Evolutionary conservation across 2,888 invertebrate genomes (phyloP).

Genomic region (Protula sp.): DNA sequence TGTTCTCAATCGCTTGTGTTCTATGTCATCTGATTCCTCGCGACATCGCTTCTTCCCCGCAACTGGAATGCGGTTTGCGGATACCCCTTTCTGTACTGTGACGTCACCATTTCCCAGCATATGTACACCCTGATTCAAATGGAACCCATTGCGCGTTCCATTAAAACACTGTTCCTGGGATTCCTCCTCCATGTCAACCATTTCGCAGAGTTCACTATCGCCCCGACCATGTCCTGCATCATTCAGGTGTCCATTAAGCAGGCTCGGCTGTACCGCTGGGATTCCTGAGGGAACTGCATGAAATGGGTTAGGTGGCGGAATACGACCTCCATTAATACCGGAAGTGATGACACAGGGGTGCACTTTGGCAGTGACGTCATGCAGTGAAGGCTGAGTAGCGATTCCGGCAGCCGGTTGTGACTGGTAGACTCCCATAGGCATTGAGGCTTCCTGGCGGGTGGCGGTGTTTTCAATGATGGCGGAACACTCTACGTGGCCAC

Average conservation of each 20-base stretch:
- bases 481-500: conserved; percentile 34
- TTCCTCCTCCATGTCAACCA: conserved; percentile 21
- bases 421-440: neutral
- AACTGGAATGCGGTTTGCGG: conserved; percentile 21
- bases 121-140: no score
- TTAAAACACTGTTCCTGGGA: neutral
- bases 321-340: conserved; percentile 20
- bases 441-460: conserved; percentile 4
- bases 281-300: no score
- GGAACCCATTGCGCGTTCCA: neutral
- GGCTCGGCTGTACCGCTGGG: no score
- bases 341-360: conserved; percentile 11
- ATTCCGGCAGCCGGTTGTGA: neutral
- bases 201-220: neutral
- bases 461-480: conserved; percentile 25
- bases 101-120: conserved; percentile 17
- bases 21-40: conserved; percentile 30
- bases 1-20: conserved; percentile 23
- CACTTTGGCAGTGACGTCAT: conserved; percentile 6
- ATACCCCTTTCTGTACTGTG: conserved; percentile 16
- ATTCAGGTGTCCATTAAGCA: no score
- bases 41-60: conserved; percentile 34
- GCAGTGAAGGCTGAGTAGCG: conserved; percentile 1
- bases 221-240: no score
- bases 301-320: conserved; percentile 15